Conservation (phyloP, 2,113 vertebrate species). For the Hippolais icterina region DNA sequence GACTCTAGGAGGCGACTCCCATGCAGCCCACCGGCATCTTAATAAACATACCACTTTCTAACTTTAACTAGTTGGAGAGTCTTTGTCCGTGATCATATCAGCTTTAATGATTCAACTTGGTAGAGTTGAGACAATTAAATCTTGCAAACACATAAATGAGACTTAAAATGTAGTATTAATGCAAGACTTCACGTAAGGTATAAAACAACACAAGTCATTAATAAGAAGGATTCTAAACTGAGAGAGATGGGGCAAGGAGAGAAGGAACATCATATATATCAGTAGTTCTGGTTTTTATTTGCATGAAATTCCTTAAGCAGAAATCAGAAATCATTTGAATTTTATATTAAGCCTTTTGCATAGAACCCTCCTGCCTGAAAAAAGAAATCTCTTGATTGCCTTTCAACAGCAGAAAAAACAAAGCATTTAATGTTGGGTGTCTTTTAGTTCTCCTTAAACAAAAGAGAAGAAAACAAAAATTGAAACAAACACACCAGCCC, state of each 20-base stretch:
- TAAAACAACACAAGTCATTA: neutral
- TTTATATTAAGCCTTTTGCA: neutral
- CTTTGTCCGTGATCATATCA: neutral
- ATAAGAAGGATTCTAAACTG: neutral
- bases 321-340: neutral
- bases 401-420: neutral
- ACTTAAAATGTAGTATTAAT: neutral
- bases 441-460: neutral
- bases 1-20: neutral
- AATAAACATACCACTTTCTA: neutral
- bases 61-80: neutral
- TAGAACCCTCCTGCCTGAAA: neutral
- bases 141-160: neutral
- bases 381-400: neutral
- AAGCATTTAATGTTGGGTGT: neutral
- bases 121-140: neutral
- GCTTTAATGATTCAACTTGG: neutral
- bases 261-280: neutral
- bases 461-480: neutral
- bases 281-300: neutral
- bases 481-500: neutral
- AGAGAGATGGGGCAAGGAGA: neutral
- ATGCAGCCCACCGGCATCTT: rapidly evolving
- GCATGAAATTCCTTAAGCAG: neutral
- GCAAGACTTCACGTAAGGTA: neutral